Evolutionary conservation across 1,140 invertebrate species (phyloP).

Genomic region (Calephelis nemesis): DNA sequence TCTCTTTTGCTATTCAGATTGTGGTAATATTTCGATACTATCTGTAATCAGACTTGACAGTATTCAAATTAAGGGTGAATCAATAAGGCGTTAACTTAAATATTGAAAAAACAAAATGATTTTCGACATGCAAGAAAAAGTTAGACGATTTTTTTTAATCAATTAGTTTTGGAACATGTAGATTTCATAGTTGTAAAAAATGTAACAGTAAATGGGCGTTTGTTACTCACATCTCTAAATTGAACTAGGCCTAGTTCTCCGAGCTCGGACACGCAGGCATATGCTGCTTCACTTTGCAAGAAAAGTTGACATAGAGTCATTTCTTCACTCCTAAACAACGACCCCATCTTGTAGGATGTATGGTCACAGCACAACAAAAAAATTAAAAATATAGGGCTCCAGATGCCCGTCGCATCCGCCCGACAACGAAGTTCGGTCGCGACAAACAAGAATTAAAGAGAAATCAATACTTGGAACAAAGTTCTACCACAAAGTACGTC

Average conservation of each 20-base stretch:
- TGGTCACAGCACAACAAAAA: slow-evolving; percentile 53
- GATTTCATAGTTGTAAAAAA: background rate
- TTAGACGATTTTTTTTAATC: background rate
- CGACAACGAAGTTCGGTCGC: slow-evolving; percentile 63
- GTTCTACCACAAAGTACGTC: slow-evolving; percentile 39
- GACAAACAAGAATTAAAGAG: slow-evolving; percentile 62
- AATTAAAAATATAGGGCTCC: slow-evolving; percentile 31
- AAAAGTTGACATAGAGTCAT: slow-evolving; percentile 96
- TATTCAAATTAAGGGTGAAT: no score
- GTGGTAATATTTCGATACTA: no score
- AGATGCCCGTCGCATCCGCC: slow-evolving; percentile 59
- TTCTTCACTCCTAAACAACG: slow-evolving; percentile 93
- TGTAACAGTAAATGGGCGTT: slow-evolving; percentile 34
- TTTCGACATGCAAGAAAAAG: no score
- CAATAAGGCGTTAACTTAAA: background rate
- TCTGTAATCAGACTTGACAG: no score
- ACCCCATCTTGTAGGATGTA: slow-evolving; percentile 82
- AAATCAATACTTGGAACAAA: slow-evolving; percentile 54
- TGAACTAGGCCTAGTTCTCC: slow-evolving; percentile 96
- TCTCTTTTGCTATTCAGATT: no score
- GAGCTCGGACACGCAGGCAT: slow-evolving; percentile 94
- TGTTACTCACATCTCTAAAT: slow-evolving; percentile 92
- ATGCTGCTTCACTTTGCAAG: slow-evolving; percentile 95
- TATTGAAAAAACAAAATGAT: background rate
- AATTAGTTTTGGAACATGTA: background rate